Conservation (phyloP, 2,113 vertebrate species). For the Hucho hucho region DNA sequence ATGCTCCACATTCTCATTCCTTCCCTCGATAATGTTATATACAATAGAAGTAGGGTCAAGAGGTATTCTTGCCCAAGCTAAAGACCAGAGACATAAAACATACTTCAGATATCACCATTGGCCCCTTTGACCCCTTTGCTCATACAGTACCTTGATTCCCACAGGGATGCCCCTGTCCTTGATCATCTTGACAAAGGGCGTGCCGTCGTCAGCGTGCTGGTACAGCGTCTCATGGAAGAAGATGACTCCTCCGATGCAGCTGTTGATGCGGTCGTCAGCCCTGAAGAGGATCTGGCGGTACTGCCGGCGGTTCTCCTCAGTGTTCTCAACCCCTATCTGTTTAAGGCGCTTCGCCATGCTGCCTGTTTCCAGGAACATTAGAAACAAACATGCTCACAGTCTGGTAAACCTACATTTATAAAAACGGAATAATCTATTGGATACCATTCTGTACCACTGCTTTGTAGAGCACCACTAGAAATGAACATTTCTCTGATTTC, state of each 20-base stretch:
- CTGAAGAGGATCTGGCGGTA: constrained; percentile 94
- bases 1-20: too few species aligned
- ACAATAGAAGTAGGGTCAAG: not conserved
- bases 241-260: constrained; percentile 94
- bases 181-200: constrained; percentile 87
- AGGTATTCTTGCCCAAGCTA: not conserved
- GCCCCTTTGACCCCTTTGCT: not conserved
- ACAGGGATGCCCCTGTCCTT: constrained; percentile 90
- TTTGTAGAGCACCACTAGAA: too few species aligned
- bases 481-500: too few species aligned
- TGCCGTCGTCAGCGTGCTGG: constrained; percentile 88
- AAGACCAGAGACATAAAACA: not conserved
- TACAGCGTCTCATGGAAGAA: constrained; percentile 99
- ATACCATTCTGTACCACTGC: too few species aligned
- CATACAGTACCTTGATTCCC: constrained; percentile 87
- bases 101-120: not conserved
- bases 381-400: not conserved
- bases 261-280: constrained; percentile 87
- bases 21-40: too few species aligned
- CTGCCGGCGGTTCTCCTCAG: constrained; percentile 91
- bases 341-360: constrained; percentile 95
- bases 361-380: constrained; percentile 65
- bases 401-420: too few species aligned
- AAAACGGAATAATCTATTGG: too few species aligned
- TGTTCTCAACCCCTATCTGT: constrained; percentile 97